Percentiles rank a stretch among this genome's conserved stretches.
Evolutionary conservation across 2,888 invertebrate species (phyloP).

Genomic region (Axea sp.): DNA sequence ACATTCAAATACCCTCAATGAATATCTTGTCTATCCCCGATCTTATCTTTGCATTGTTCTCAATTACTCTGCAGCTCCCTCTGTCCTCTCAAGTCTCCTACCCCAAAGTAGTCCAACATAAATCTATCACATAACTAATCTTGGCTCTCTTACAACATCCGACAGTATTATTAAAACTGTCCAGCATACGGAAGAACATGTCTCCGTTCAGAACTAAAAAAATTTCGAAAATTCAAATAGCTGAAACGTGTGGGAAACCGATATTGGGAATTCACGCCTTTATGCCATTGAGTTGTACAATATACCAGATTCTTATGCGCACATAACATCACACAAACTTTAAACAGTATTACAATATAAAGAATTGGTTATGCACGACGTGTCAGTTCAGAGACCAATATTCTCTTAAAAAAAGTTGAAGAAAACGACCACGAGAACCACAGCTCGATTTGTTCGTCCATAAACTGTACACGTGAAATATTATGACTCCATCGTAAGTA

Average conservation of each 20-base stretch:
- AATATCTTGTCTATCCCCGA: conserved; percentile 52
- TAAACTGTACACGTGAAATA: conserved; percentile 68
- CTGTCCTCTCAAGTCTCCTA: conserved; percentile 1
- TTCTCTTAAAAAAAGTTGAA: not conserved
- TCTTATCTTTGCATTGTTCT: conserved; percentile 56
- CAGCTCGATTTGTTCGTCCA: conserved; percentile 46
- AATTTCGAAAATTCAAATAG: conserved; percentile 39
- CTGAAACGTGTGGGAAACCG: conserved; percentile 34
- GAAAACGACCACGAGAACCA: conserved; percentile 12
- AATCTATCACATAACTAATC: conserved; percentile 50
- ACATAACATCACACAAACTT: conserved; percentile 42
- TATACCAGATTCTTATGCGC: conserved; percentile 54
- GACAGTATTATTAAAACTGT: conserved; percentile 36
- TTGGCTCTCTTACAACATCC: conserved; percentile 33
- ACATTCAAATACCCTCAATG: conserved; percentile 51
- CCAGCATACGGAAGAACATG: conserved; percentile 15
- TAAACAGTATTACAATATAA: conserved; percentile 29
- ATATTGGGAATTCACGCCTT: conserved; percentile 29
- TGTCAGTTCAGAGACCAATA: not conserved
- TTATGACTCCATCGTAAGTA: conserved; percentile 71
- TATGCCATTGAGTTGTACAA: conserved; percentile 47
- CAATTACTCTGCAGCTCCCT: conserved; percentile 44
- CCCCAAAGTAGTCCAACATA: conserved; percentile 26
- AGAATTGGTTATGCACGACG: too few relatives aligned
- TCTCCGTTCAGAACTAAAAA: conserved; percentile 19